Base-by-base conservation (phyloP, 2,113 vertebrate genomes). In the Otocyon megalotis region DNA sequence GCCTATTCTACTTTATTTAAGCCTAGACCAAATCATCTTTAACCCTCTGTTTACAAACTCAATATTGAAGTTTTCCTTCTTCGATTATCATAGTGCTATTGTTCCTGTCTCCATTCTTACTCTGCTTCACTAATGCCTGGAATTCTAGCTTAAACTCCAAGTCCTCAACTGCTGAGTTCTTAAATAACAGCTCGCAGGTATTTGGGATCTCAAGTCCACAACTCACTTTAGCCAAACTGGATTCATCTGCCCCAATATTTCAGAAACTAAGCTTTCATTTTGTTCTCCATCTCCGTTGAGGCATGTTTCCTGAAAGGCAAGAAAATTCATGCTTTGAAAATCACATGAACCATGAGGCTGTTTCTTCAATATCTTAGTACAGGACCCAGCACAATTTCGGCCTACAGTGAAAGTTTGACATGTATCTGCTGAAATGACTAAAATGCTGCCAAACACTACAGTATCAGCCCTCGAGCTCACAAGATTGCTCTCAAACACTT, bases 71-170 rank as follows among this genome's bases (percentile, higher is more conserved):
- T 50, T 96, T 69, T 63, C 24, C 15, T 79, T 74, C 37, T 89
- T 94, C n/a, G 53, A 0, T 95, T 76, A 76, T 30, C 43, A 67
- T 30, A 24, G 24, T 37, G 30, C 77, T 72, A 0, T 2, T 67
- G 22, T 54, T 37, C 4, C 9, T 71, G 90, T 86, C 24, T 72
- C 20, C 86, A 74, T 69, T 62, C 24, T 69, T 56, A 88, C 8
- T 1, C 48, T 28, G 28, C 12, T 63, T 87, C 35, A 63, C 22
- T 69, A 79, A 24, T 74, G 13, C 80, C 13, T 74, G 28, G 43
- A 93, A 93, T 96, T 93, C 37, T 56, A 63, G 5, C 24, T 80
- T 93, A 60, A 37, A 83, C 71, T 83, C 24, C 20, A 90, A 53
- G n/a, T 26, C 53, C 5, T 54, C 24, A 50, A 11, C 56, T 88